phyloP scores from a whole-genome alignment of 2,113 vertebrate species.

The Oxyruncus cristatus region DNA sequence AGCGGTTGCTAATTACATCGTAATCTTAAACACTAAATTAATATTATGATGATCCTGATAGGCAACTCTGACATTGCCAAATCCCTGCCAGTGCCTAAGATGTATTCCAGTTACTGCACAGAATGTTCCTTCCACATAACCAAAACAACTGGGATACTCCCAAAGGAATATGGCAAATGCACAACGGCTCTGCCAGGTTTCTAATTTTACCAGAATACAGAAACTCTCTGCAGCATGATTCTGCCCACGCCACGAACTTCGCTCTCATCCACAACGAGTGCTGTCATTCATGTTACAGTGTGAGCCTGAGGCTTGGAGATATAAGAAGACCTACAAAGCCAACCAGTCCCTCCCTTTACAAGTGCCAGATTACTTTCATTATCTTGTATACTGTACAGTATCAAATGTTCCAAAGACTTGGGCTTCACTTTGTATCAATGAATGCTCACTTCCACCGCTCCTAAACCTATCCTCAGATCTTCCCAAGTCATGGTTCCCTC shows the following conservation, averaged over 20 bases:
- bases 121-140: neutral
- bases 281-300: neutral
- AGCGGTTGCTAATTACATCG: slow-evolving; percentile 26
- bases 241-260: neutral
- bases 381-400: neutral
- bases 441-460: neutral
- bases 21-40: slow-evolving; percentile 64
- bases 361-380: neutral
- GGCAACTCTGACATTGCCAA: slow-evolving; percentile 52
- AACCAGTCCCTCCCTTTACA: neutral
- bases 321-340: neutral
- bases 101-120: neutral
- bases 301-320: neutral
- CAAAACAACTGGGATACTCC: neutral
- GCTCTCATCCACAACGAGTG: neutral
- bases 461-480: neutral
- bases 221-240: neutral
- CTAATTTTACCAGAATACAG: neutral
- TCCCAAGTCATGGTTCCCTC: neutral
- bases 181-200: neutral
- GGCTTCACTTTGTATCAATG: neutral
- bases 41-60: slow-evolving; percentile 58
- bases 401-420: neutral
- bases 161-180: neutral
- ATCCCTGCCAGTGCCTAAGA: slow-evolving; percentile 10